Conservation (phyloP, 1,140 invertebrate species). For the Manduca sexta region DNA sequence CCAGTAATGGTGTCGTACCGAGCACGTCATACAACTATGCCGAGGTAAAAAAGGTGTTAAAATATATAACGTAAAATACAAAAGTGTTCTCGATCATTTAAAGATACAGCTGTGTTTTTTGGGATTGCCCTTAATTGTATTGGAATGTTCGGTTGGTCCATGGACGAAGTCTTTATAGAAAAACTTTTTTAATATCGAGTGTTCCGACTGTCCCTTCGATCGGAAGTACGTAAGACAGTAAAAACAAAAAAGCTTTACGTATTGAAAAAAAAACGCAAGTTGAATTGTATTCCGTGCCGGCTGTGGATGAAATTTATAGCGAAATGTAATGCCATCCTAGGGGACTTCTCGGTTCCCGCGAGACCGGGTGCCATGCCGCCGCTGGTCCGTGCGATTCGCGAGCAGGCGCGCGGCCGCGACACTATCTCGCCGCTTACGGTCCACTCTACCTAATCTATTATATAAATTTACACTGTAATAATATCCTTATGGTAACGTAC, state of each 20-base stretch:
- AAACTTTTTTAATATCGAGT: constrained; percentile 68
- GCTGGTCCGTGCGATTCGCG: constrained; percentile 9
- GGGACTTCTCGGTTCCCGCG: constrained; percentile 21
- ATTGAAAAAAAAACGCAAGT: constrained; percentile 35
- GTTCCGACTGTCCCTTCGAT: constrained; percentile 51
- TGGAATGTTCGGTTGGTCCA: constrained; percentile 41
- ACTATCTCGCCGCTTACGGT: constrained; percentile 13
- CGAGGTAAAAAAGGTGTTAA: no score
- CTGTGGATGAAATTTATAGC: constrained; percentile 36
- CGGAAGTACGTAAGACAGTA: constrained; percentile 40
- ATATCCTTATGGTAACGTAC: constrained; percentile 4
- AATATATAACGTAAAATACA: no score
- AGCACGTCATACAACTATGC: no score
- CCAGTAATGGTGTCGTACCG: no score
- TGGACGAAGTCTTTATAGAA: constrained; percentile 44
- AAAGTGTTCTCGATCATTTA: no score
- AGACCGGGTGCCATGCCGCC: constrained; percentile 6
- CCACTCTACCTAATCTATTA: constrained; percentile 18
- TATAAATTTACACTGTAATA: constrained; percentile 20
- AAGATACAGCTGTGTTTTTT: no score
- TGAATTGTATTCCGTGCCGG: constrained; percentile 23
- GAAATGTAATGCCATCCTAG: constrained; percentile 29
- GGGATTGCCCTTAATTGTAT: constrained; percentile 45
- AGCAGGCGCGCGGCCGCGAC: constrained; percentile 12
- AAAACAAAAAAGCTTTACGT: constrained; percentile 47